Conservation (phyloP, 2,113 vertebrate genomes). For the Tupaia chinensis region DNA sequence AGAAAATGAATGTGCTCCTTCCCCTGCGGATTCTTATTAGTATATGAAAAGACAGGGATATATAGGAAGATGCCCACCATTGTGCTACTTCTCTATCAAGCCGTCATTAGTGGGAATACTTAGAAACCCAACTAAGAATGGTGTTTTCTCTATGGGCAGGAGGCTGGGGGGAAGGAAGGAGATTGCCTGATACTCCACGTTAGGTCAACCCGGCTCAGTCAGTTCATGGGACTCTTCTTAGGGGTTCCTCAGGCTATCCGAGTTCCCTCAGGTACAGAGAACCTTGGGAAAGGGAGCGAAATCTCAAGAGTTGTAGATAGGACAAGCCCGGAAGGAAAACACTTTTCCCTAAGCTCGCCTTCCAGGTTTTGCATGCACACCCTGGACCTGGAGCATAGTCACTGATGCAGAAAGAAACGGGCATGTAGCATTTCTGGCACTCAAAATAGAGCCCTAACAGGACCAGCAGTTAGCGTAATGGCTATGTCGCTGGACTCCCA, state of each 20-base stretch:
- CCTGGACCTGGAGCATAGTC: rapidly evolving
- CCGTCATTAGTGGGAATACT: background rate
- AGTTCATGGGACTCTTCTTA: no score
- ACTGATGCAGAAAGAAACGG: background rate
- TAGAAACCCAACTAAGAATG: background rate
- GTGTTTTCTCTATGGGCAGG: background rate
- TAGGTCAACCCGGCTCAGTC: background rate
- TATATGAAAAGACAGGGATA: background rate
- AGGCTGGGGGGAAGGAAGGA: background rate
- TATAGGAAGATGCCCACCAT: no score
- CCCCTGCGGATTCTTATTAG: background rate
- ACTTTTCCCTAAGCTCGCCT: no score
- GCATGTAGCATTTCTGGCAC: background rate
- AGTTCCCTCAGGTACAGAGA: background rate
- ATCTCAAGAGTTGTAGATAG: background rate
- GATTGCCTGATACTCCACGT: rapidly evolving
- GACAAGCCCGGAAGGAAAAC: no score
- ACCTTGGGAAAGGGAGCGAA: rapidly evolving
- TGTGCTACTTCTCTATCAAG: no score
- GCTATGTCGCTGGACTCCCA: no score
- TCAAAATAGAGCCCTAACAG: background rate
- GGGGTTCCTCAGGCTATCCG: no score
- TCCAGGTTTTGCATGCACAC: no score
- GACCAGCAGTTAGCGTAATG: no score
- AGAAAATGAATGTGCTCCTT: background rate